Evolutionary conservation across 2,113 vertebrate genomes (phyloP).

Genomic region (Empidonax alnorum): DNA sequence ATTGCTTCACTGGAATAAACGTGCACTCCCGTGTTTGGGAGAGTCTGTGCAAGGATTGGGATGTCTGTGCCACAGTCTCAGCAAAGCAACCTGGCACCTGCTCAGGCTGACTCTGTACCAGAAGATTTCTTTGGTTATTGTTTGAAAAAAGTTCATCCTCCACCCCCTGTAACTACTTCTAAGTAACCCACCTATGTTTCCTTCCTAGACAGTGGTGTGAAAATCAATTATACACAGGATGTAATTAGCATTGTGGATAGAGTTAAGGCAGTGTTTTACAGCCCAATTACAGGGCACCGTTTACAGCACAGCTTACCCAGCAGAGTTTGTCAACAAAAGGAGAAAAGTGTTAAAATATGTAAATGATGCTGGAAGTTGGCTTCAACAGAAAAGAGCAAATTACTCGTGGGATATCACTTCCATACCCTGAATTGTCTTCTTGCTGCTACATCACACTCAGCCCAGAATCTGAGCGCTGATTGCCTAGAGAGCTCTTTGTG

Average conservation of each 20-base stretch:
- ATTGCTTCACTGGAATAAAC: neutral
- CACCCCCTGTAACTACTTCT: neutral
- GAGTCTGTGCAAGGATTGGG: neutral
- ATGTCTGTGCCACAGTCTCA: neutral
- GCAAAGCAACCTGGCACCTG: neutral
- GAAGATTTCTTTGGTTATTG: neutral
- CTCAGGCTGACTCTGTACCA: neutral
- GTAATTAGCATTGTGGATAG: constrained; percentile 44
- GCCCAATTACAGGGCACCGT: constrained; percentile 49
- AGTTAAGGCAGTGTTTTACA: constrained; percentile 57
- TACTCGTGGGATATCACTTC: neutral
- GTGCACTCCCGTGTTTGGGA: neutral
- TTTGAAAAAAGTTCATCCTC: neutral
- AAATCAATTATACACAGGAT: constrained; percentile 62
- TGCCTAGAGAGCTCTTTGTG: neutral
- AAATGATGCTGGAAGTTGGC: constrained; percentile 30
- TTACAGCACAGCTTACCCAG: constrained; percentile 41
- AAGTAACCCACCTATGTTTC: neutral
- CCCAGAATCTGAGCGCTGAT: neutral
- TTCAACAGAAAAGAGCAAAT: neutral
- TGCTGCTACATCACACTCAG: neutral
- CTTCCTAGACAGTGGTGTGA: constrained; percentile 36
- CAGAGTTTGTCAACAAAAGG: constrained; percentile 54
- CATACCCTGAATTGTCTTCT: neutral
- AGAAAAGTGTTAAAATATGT: constrained; percentile 44